These are phyloP conservation scores for Pemphigus obesinymphae DNA, from an alignment of 1,140 invertebrate species.

Conservation along the genomic window DNA sequence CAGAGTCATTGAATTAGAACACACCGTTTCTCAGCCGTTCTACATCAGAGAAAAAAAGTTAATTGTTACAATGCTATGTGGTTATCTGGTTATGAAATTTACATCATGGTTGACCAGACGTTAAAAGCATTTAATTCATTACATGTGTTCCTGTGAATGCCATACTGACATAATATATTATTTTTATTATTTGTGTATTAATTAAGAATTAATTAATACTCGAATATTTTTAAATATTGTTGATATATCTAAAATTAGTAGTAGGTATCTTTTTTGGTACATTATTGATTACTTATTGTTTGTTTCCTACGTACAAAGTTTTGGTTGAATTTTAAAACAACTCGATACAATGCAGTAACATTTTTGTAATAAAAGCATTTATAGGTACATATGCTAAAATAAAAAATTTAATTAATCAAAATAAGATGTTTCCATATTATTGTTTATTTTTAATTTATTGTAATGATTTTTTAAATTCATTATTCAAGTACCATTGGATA, in stretches of 20 bases:
- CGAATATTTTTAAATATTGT: background rate
- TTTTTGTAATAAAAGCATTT: background rate
- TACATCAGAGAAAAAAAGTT: conserved; percentile 22
- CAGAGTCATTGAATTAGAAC: conserved; percentile 31
- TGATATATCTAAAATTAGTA: background rate
- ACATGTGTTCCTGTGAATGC: background rate
- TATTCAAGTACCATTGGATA: background rate
- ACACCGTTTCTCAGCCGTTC: background rate
- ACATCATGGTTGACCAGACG: conserved; percentile 19
- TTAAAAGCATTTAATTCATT: background rate
- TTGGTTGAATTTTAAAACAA: background rate
- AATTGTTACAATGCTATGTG: conserved; percentile 6
- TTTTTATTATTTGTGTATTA: background rate
- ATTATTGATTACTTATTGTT: background rate
- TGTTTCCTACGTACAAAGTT: background rate
- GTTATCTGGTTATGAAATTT: conserved; percentile 23
- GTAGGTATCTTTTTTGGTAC: background rate
- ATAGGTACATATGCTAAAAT: background rate
- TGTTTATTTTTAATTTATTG: background rate
- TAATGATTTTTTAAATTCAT: background rate
- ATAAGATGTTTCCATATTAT: background rate
- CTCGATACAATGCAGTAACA: background rate
- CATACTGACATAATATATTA: background rate
- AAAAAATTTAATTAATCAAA: background rate
- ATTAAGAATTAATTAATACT: background rate